Base-by-base conservation (phyloP, 2,113 vertebrate species). In the Corydoras maculifer region DNA sequence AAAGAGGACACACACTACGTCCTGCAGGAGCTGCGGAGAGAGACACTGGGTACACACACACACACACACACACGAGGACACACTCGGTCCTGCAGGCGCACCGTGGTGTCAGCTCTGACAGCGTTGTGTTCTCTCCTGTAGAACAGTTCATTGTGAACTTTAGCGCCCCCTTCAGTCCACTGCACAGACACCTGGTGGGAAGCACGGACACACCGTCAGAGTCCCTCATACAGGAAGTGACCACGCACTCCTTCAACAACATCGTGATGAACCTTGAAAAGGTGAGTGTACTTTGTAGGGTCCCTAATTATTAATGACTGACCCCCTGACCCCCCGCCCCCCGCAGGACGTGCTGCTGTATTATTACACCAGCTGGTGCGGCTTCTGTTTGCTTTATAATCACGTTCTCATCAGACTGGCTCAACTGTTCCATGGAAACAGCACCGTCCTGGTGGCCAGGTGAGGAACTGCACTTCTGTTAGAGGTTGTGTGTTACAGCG, bases 331-430 rank as follows among this genome's bases (percentile, higher is more conserved):
- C n/a, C 31, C 6, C 11, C 55, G 1, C 51, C 58, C 4, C 7
- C 35, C 72, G 3, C 81, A 99, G 97, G 94, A 94, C 4, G 93
- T 98, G 65, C 71, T 99, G 85, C 84, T 99, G 79, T 89, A 98
- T 43, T 98, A 97, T 82, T 98, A 99, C 5, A 91, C 94, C 1
- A 91, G 89, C 48, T 98, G 95, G 96, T 99, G 97, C 49, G 96
- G 95, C n/a, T 98, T 98, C 84, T 99, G 97, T 83, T 87, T 91
- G 3, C 89, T 89, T 62, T 91, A 98, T 80, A 94, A 95, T 87
- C 95, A 99, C 67, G 32, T 98, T 79, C 89, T 98, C 73, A 92
- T 99, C 85, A 93, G 93, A 72, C 88, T 99, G 59, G 93, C 96
- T 73, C 87, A 90, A 3, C 87, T 96, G 48, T 80, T 98, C 78